Percentiles rank a stretch among this genome's conserved stretches.
Conservation (phyloP, 2,888 invertebrate genomes). For the Tenodera sinensis region DNA sequence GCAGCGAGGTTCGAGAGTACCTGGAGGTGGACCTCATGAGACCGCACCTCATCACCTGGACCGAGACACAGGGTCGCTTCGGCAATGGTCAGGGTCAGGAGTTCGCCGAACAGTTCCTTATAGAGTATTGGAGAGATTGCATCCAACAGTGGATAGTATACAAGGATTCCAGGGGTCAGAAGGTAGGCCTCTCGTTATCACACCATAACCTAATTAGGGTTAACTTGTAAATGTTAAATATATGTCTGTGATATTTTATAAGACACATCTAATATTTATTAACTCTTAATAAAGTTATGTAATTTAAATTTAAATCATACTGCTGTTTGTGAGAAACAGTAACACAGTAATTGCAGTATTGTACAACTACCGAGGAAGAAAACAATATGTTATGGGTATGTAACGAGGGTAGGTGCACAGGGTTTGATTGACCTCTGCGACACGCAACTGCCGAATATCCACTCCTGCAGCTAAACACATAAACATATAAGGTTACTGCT, state of each 20-base stretch:
- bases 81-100: slow-evolving; percentile 89
- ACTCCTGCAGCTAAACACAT: too few relatives aligned
- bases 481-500: too few relatives aligned
- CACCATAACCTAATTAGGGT: not conserved
- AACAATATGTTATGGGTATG: too few relatives aligned
- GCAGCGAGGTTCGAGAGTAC: slow-evolving; percentile 72
- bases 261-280: not conserved
- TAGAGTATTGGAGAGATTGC: slow-evolving; percentile 74
- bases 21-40: slow-evolving; percentile 74
- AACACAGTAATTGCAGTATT: too few relatives aligned
- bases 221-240: not conserved
- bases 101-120: slow-evolving; percentile 75
- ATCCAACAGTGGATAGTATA: slow-evolving; percentile 73
- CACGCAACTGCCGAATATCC: too few relatives aligned
- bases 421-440: too few relatives aligned
- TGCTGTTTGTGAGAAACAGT: too few relatives aligned
- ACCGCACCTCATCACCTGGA: slow-evolving; percentile 75
- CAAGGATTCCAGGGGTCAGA: slow-evolving; percentile 71
- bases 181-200: slow-evolving; percentile 52
- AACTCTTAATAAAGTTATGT: too few relatives aligned
- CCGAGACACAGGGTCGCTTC: slow-evolving; percentile 87
- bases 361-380: too few relatives aligned
- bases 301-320: too few relatives aligned
- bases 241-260: not conserved
- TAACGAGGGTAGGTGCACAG: too few relatives aligned